Conservation (phyloP, 1,140 invertebrate genomes). For the Achroia grisella region DNA sequence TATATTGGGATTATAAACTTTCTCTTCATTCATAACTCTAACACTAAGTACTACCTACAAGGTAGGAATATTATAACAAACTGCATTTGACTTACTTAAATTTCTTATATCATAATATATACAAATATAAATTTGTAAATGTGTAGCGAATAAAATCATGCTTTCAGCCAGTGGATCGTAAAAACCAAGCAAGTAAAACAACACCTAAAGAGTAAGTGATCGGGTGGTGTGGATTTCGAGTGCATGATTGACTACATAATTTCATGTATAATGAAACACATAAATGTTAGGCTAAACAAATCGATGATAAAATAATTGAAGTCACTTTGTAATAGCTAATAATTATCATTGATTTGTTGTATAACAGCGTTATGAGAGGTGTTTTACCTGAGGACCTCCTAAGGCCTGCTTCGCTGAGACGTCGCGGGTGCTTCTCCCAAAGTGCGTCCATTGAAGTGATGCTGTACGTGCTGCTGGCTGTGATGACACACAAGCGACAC, state of each 20-base stretch:
- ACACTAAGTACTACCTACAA: not conserved
- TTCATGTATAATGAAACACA: not conserved
- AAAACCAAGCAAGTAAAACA: slow-evolving; percentile 32
- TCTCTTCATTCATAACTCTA: slow-evolving; percentile 37
- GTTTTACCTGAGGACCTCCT: slow-evolving; percentile 81
- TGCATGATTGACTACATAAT: slow-evolving; percentile 10
- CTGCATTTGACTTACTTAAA: slow-evolving; percentile 59
- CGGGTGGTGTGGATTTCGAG: slow-evolving; percentile 15
- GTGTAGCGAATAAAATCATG: slow-evolving; percentile 14
- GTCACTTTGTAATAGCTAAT: not conserved
- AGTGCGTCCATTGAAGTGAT: slow-evolving; percentile 80
- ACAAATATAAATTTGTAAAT: slow-evolving; percentile 10
- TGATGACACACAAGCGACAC: slow-evolving; percentile 66
- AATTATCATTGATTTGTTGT: not conserved
- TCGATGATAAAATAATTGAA: not conserved
- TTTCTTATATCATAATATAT: slow-evolving; percentile 8
- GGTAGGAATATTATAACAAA: slow-evolving; percentile 33
- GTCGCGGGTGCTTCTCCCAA: slow-evolving; percentile 79
- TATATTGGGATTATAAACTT: slow-evolving; percentile 42
- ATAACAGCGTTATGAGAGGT: slow-evolving; percentile 5
- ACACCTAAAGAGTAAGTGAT: slow-evolving; percentile 10
- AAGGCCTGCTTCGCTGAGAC: slow-evolving; percentile 80
- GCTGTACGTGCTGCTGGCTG: slow-evolving; percentile 76
- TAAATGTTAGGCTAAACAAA: not conserved
- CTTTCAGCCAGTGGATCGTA: slow-evolving; percentile 30